Evolutionary conservation across 2,888 invertebrate genomes (phyloP).

Genomic region (Arctia plantaginis): DNA sequence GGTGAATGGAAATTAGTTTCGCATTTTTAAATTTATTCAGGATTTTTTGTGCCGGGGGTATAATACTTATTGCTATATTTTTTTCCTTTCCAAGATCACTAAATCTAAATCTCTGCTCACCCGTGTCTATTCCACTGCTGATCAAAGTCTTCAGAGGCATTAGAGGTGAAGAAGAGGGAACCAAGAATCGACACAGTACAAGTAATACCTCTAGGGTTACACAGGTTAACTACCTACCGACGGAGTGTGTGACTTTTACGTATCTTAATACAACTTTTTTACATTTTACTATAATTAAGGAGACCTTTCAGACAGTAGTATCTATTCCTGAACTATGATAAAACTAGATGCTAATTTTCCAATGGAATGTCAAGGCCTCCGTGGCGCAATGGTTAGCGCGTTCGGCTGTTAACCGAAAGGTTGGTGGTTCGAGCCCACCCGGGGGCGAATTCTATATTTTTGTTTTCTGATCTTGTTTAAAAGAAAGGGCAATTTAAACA

Average conservation of each 20-base stretch:
- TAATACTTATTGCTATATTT: no score
- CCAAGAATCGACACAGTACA: background rate
- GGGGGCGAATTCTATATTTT: conserved; percentile 88
- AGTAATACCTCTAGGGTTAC: background rate
- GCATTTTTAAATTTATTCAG: no score
- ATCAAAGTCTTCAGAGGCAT: background rate
- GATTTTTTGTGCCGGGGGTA: no score
- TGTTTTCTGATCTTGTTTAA: background rate
- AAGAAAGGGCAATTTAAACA: no score
- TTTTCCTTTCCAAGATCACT: no score
- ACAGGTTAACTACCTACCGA: background rate
- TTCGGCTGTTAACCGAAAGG: conserved; percentile 99
- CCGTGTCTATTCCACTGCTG: background rate
- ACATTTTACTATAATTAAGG: no score
- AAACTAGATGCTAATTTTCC: background rate
- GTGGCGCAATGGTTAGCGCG: conserved; percentile 92
- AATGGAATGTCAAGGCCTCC: background rate
- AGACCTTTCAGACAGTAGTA: background rate
- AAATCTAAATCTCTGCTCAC: background rate
- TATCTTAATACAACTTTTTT: no score
- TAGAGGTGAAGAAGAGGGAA: background rate
- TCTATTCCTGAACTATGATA: background rate
- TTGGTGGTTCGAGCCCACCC: conserved; percentile 99
- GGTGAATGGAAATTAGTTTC: no score
- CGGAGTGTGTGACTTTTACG: no score